These are phyloP conservation scores for Melitaea athalia DNA, from an alignment of 2,888 invertebrate genomes.

Conservation along the genomic window DNA sequence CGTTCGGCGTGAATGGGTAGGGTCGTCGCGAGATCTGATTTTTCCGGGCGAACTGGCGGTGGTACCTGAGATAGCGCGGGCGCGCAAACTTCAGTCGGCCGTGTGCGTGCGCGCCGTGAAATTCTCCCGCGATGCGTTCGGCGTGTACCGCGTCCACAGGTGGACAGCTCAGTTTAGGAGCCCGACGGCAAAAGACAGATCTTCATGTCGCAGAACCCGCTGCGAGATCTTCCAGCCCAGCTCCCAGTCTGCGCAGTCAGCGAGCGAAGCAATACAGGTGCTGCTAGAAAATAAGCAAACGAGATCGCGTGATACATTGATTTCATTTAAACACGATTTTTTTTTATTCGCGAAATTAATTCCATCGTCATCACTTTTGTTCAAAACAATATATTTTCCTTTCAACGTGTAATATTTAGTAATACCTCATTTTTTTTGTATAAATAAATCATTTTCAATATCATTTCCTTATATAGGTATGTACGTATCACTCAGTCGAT, in stretches of 20 bases:
- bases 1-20: slow-evolving; percentile 78
- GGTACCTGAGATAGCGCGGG: slow-evolving; percentile 62
- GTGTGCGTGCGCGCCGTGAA: slow-evolving; percentile 79
- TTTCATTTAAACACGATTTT: slow-evolving; percentile 41
- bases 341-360: slow-evolving; percentile 26
- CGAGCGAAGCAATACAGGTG: slow-evolving; percentile 80
- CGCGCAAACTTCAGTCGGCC: slow-evolving; percentile 65
- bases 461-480: slow-evolving; percentile 44
- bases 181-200: slow-evolving; percentile 83
- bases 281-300: slow-evolving; percentile 41
- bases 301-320: slow-evolving; percentile 46
- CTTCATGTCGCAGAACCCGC: slow-evolving; percentile 74
- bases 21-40: slow-evolving; percentile 77
- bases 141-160: slow-evolving; percentile 50
- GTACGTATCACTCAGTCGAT: slow-evolving; percentile 32
- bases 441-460: slow-evolving; percentile 43
- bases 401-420: not conserved
- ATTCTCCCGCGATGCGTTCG: slow-evolving; percentile 75
- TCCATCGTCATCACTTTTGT: not conserved
- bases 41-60: slow-evolving; percentile 69
- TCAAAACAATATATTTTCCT: not conserved
- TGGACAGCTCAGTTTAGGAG: slow-evolving; percentile 61
- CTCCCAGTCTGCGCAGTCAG: slow-evolving; percentile 81
- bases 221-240: slow-evolving; percentile 69
- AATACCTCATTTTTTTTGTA: not conserved